These are phyloP conservation scores for Zonotrichia albicollis DNA, from an alignment of 2,797 vertebrate genomes.

Conservation along the genomic window DNA sequence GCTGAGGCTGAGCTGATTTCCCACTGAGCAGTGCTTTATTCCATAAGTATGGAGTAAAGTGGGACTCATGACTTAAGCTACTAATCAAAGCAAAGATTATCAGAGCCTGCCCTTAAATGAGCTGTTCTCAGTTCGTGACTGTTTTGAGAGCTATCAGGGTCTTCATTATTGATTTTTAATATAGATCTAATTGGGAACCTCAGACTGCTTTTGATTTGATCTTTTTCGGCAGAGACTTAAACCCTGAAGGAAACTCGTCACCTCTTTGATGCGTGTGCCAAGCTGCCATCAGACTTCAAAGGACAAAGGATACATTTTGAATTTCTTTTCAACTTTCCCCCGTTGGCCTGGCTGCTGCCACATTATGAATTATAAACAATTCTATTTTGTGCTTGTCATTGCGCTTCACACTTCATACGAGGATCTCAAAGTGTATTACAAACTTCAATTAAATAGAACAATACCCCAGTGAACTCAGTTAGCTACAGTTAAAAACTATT, in stretches of 20 bases:
- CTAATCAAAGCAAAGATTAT: constrained; percentile 49
- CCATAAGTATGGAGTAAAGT: not conserved
- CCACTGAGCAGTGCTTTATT: not conserved
- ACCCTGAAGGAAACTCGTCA: constrained; percentile 59
- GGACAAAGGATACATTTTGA: constrained; percentile 57
- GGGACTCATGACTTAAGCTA: not conserved
- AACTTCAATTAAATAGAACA: constrained; percentile 56
- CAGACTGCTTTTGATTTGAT: constrained; percentile 53
- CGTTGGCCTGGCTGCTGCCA: constrained; percentile 42
- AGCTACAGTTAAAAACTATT: not conserved
- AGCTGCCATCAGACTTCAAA: constrained; percentile 65
- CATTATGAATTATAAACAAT: constrained; percentile 68
- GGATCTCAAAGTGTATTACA: constrained; percentile 39
- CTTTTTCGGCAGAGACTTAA: constrained; percentile 18
- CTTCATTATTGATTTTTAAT: constrained; percentile 62
- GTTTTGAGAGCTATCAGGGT: constrained; percentile 7
- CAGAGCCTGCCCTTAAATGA: constrained; percentile 22
- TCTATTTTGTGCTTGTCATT: constrained; percentile 35
- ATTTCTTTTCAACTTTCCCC: constrained; percentile 69
- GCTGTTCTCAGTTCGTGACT: not conserved
- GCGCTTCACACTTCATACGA: not conserved
- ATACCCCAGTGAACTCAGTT: constrained; percentile 18
- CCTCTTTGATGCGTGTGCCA: constrained; percentile 63
- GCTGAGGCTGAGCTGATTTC: not conserved
- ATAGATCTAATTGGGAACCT: constrained; percentile 47